These are phyloP conservation scores for Patiria miniata DNA, from an alignment of 35 echinoderm and acorn worm genomes.

Conservation along the genomic window DNA sequence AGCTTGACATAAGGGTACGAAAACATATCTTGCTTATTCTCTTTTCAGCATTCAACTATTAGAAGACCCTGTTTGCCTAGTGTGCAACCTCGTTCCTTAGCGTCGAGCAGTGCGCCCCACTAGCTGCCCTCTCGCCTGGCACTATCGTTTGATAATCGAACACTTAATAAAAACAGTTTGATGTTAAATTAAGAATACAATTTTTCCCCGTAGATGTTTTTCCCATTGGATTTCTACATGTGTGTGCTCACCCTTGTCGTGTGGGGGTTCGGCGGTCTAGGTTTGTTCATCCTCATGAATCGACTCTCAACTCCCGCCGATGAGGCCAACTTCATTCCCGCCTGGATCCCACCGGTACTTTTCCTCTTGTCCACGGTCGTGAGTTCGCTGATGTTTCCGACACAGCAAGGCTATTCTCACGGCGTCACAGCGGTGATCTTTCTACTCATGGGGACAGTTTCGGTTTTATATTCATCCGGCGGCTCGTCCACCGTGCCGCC, in stretches of 20 bases:
- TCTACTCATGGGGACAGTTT: neutral
- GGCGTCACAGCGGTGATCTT: neutral
- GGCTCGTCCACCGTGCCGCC: neutral
- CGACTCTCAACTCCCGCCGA: neutral
- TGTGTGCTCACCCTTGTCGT: neutral
- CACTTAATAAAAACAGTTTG: neutral
- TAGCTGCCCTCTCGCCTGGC: neutral
- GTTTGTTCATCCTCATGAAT: neutral
- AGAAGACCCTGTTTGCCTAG: neutral
- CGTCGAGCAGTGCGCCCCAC: neutral
- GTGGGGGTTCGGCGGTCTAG: neutral
- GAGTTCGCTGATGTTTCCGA: neutral
- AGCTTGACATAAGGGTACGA: neutral
- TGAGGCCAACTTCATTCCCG: neutral
- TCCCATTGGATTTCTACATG: constrained; percentile 12
- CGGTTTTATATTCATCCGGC: neutral
- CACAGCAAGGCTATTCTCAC: neutral
- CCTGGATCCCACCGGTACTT: neutral
- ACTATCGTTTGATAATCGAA: neutral
- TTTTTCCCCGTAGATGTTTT: neutral
- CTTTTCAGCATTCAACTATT: neutral
- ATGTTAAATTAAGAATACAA: neutral
- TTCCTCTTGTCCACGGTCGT: neutral
- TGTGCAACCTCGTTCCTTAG: neutral
- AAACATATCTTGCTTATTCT: neutral